Evolutionary conservation across 2,797 vertebrate species (phyloP).

Genomic region (Coracias cyanogaster): DNA sequence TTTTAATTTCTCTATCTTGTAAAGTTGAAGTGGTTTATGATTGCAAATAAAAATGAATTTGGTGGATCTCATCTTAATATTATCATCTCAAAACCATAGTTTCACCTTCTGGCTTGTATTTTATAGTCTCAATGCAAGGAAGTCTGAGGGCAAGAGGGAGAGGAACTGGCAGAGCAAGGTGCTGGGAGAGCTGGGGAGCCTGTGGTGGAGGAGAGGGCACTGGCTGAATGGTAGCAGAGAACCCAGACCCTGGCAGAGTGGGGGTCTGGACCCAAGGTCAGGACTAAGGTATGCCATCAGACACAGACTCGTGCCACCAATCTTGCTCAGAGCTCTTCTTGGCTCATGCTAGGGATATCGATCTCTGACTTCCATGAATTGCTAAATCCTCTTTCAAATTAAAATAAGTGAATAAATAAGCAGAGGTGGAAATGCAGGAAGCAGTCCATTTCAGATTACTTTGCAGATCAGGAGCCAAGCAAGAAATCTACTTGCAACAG

Average conservation of each 20-base stretch:
- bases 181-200: background rate
- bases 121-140: background rate
- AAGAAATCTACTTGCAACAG: background rate
- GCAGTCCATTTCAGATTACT: conserved; percentile 2
- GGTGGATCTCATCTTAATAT: conserved; percentile 52
- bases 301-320: fast-evolving
- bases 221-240: background rate
- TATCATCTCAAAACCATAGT: conserved; percentile 32
- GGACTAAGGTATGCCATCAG: background rate
- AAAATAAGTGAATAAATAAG: conserved; percentile 56
- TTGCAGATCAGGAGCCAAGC: background rate
- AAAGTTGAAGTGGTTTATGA: conserved; percentile 70
- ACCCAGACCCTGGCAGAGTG: background rate
- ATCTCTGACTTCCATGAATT: background rate
- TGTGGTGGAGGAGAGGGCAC: background rate
- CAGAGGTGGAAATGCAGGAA: background rate
- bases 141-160: background rate
- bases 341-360: background rate
- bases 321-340: conserved; percentile 4
- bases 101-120: conserved; percentile 32
- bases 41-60: conserved; percentile 67
- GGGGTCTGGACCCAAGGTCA: background rate
- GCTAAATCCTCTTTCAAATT: conserved; percentile 46
- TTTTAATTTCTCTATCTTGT: conserved; percentile 68
- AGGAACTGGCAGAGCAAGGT: background rate